Evolutionary conservation across 2,113 vertebrate species (phyloP), one percentile per base, ranked within the genome.

Genomic region (Benitochromis conjunctus): DNA sequence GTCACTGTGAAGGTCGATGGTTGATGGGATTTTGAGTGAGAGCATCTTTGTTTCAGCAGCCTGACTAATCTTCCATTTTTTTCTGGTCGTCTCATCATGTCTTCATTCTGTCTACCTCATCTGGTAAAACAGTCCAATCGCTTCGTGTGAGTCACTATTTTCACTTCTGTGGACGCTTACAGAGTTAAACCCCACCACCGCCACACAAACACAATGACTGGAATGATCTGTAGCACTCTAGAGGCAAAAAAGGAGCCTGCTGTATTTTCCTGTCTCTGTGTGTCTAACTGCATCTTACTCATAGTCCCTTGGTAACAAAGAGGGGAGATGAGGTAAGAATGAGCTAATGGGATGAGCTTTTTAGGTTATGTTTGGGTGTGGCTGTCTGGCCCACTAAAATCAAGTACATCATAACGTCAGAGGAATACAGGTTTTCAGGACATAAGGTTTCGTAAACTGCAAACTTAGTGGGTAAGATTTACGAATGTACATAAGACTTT

Each of bases 321-420:
- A 85, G 86, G 85, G 77, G 57, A 60, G 86, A 80, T 93, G 93
- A 94, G 91, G 91, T 94, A 92, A 94, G 92, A 85, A 88, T 94
- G 88, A 95, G 83, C 90, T 91, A 92, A 95, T 92, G 86, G 85
- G 48, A 84, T 77, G 82, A 90, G 87, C 85, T 79, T 85, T 92
- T 92, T 79, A 80, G 58, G 85, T 88, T 85, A 88, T 76, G 58
- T 88, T 77, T 87, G 92, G 90, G 87, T 41, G 82, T 86, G 82
- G 81, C 88, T 85, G 87, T 82, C 80, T 87, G 55, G 77, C 69
- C 78, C 9, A 10, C 46, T 78, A 24, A 76, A 85, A 83, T 87
- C 51, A 48, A 55, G 24, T 29, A 51, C 55, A 81, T 86, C 79
- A 78, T 83, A 38, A 69, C 54, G 46, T 84, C 74, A 90, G 55